Evolutionary conservation across 2,888 invertebrate species (phyloP), one percentile per base, ranked within the genome.

Genomic region (Zaprionus bogoriensis): DNA sequence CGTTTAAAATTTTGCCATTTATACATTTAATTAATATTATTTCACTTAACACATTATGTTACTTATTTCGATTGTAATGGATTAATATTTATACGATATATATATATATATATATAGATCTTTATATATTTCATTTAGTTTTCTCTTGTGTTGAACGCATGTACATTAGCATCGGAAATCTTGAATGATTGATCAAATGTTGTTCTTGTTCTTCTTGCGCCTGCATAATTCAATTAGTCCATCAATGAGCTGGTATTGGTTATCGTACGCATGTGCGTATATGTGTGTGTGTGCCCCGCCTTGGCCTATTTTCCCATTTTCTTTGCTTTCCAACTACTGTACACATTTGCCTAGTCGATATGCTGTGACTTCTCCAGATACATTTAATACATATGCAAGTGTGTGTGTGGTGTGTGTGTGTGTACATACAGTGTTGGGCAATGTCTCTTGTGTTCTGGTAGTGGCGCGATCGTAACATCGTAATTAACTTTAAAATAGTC

Each of bases 1-100:
- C 17, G 41, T 61, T 19, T 84, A 82, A 84, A 84, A 84, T 79
- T 82, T 82, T 84, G 82, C 85, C 79, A 84, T 82, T 82, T 82
- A 82, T 77, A 82, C 79, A 81, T 81, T 74, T 74, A 78, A 79
- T 67, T 72, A 67, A 76, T 81, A 70, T 67, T 71, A 67, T 44
- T 68, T 53, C 63, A 53, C 80, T 84, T 78, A 84, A 62, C 65
- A 45, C 52, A 48, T 73, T 73, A 47, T 64, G 67, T 80, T 74
- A 66, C 79, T 83, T 80, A 80, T 60, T 73, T 81, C 67, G 62
- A 84, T 67, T 74, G 50, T 76, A 75, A 70, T 82, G 63, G 65
- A 54, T 81, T 80, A 64, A 52, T 47, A 48, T 41, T 52, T 25
- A 50, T 57, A 53, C 50, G 28, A 44, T 55, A 44, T 52, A 25